Percentiles rank a stretch among this genome's conserved stretches.
Evolutionary conservation across 2,888 invertebrate genomes (phyloP).

Genomic region (Limnephilus lunatus): DNA sequence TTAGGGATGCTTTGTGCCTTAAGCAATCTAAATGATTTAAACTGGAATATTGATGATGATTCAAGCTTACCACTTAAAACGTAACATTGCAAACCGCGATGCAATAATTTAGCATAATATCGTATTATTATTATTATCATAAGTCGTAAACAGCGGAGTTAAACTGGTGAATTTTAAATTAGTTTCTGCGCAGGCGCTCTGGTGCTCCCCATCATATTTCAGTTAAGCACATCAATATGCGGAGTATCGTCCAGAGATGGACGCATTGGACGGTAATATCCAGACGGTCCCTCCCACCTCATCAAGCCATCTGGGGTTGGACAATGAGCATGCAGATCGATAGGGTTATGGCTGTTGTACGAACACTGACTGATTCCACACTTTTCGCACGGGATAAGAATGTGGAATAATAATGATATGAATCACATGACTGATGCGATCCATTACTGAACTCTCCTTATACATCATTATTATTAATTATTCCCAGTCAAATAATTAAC

Average conservation of each 20-base stretch:
- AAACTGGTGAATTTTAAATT: slow-evolving; percentile 45
- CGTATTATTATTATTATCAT: slow-evolving; percentile 16
- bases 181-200: slow-evolving; percentile 38
- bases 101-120: slow-evolving; percentile 38
- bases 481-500: background rate
- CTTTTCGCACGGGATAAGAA: background rate
- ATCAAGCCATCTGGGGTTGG: slow-evolving; percentile 43
- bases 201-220: slow-evolving; percentile 44
- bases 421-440: background rate
- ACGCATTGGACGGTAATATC: slow-evolving; percentile 43
- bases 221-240: slow-evolving; percentile 48
- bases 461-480: background rate
- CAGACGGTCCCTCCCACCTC: slow-evolving; percentile 52
- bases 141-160: slow-evolving; percentile 26
- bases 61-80: slow-evolving; percentile 17
- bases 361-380: background rate
- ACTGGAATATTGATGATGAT: no score
- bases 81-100: background rate
- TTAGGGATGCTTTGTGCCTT: background rate
- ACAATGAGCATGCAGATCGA: slow-evolving; percentile 18
- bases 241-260: slow-evolving; percentile 20
- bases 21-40: background rate
- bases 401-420: background rate
- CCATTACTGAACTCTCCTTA: background rate
- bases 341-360: slow-evolving; percentile 21